phyloP scores from a whole-genome alignment of 64 coral and sea anemone genomes.

The Acropora yongei region DNA sequence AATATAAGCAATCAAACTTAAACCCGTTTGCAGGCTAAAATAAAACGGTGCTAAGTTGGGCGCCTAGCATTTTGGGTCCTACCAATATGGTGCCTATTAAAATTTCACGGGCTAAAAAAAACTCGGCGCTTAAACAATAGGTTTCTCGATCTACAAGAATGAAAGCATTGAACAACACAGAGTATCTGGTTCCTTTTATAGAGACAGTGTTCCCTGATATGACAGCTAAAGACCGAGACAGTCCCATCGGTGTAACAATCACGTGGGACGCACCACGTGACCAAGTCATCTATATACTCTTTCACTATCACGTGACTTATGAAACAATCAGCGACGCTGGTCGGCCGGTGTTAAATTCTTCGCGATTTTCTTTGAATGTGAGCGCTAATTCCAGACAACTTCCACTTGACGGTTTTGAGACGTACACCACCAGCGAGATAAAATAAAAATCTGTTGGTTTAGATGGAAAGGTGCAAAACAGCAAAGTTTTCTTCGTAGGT shows the following conservation, averaged over 20 bases:
- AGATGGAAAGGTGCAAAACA: slow-evolving; percentile 28
- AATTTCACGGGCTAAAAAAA: no score
- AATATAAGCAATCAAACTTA: no score
- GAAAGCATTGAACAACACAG: no score
- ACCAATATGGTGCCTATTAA: no score
- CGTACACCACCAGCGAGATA: slow-evolving; percentile 52
- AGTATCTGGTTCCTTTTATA: no score
- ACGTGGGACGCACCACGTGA: slow-evolving; percentile 55
- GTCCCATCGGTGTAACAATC: slow-evolving; percentile 33
- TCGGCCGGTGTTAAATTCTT: slow-evolving; percentile 4
- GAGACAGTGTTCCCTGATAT: slow-evolving; percentile 47
- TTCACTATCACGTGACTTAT: slow-evolving; percentile 57
- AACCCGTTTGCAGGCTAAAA: no score
- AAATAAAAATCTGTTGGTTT: slow-evolving; percentile 35
- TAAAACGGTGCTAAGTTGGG: no score
- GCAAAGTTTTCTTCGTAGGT: slow-evolving; percentile 38
- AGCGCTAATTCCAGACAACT: slow-evolving; percentile 31
- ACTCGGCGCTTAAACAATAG: no score
- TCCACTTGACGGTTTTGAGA: slow-evolving; percentile 20
- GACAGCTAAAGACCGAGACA: slow-evolving; percentile 8
- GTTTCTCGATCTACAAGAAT: no score
- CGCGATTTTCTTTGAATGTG: slow-evolving; percentile 20
- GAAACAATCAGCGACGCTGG: slow-evolving; percentile 11
- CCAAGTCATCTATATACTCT: slow-evolving; percentile 24
- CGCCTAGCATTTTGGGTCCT: no score